These are phyloP conservation scores for Ophiothrix spiculata DNA, from an alignment of 35 echinoderm and acorn worm genomes.

Conservation along the genomic window DNA sequence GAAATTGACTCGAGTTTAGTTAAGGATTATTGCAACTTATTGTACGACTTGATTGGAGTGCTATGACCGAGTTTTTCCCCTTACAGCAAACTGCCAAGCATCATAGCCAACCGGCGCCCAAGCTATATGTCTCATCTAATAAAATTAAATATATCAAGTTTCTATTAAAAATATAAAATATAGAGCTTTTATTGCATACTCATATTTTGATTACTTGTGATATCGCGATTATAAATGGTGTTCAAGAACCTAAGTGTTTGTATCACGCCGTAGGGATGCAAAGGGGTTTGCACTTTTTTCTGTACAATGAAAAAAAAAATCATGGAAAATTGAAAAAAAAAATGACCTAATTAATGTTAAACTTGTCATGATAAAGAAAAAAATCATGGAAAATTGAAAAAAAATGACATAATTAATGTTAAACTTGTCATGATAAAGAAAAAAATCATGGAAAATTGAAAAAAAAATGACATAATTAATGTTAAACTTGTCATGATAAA, in stretches of 20 bases:
- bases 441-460: too few relatives aligned
- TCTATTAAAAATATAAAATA: background rate
- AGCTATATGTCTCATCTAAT: background rate
- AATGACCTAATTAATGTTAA: too few relatives aligned
- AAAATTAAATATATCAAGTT: background rate
- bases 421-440: too few relatives aligned
- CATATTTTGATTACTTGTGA: background rate
- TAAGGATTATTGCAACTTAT: slow-evolving; percentile 4
- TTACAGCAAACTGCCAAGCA: background rate
- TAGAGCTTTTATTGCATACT: background rate
- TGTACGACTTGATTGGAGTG: background rate
- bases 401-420: too few relatives aligned
- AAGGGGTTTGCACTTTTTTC: slow-evolving; percentile 1
- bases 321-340: too few relatives aligned
- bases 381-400: too few relatives aligned
- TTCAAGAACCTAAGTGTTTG: background rate
- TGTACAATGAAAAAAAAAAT: too few relatives aligned
- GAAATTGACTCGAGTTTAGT: too few relatives aligned
- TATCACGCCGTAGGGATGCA: background rate
- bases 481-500: too few relatives aligned
- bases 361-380: too few relatives aligned
- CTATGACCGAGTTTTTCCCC: background rate
- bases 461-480: too few relatives aligned
- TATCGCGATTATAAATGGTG: background rate
- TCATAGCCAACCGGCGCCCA: background rate